Evolutionary conservation across 1,140 invertebrate genomes (phyloP), one percentile per base, ranked within the genome.

Genomic region (Calosoma granatense): DNA sequence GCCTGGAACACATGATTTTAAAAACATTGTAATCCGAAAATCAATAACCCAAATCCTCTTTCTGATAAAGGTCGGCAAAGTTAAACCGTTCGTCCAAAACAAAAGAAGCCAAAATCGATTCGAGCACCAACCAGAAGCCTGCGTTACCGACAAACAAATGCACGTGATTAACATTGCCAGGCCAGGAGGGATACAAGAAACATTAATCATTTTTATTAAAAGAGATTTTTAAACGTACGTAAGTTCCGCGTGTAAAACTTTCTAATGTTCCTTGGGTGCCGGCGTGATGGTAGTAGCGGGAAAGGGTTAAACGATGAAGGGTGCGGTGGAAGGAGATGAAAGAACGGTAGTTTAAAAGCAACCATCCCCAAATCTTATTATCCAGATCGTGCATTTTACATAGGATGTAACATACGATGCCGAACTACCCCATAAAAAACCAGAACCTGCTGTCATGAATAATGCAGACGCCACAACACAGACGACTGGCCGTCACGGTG

Each of bases 181-280:
- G n/a, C n/a, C n/a, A n/a, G n/a, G 26, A 36, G 17, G 41, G 41
- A 6, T 17, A 17, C 17, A 47, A 17, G 41, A 17, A 6, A 47
- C 41, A 47, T 47, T 12, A 47, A 47, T 47, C 41, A 47, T 47
- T 47, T 47, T 12, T 47, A 47, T 47, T 47, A 47, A 47, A 47
- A 17, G 17, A 6, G 41, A 47, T 47, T 47, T 36, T 36, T 36
- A 36, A 36, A 9, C 9, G 41, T 47, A 47, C n/a, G n/a, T 6
- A n/a, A 36, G 6, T n/a, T 36, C 9, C 9, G 41, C 41, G 6
- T 9, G 15, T 47, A 47, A 47, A 47, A 47, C 41, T 47, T 47
- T 47, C 9, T 47, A 47, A 47, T 47, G 26, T 6, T 36, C n/a
- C 26, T 36, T 36, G 26, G 26, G 6, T 4, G 17, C 17, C 41